Evolutionary conservation across 92 coral and sea anemone species (phyloP), one percentile per base, ranked within the genome.

Genomic region (Scolanthus callimorphus): DNA sequence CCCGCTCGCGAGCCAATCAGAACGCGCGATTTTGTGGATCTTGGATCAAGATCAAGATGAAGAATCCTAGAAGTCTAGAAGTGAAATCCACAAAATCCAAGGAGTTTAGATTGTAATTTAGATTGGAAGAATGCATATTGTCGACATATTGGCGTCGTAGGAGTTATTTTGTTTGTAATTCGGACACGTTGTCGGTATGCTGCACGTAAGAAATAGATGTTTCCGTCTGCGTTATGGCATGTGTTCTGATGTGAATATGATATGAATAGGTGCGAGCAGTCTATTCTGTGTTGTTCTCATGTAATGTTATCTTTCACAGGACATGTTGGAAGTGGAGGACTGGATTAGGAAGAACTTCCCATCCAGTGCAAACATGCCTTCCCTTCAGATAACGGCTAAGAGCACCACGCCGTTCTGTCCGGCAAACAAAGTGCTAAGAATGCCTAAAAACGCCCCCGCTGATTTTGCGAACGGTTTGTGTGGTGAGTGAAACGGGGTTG

Each of bases 401-500:
- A 56, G 59, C 17, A 72, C 90, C 20, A 57, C 79, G 17, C 79
- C 61, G 0, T 73, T 90, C 22, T 92, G 98, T 62, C 85, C 82
- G 23, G 64, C 48, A 12, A 85, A 89, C n/a, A 79, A 77, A 65
- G 84, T 81, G 11, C 22, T 80, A 62, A 59, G 57, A 31, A 68
- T 88, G 6, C 25, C 52, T 3, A 60, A 74, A 22, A 94, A 94
- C 27, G 67, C 59, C 28, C 83, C 67, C 39, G 65, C 96, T 38
- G 96, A 88, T 65, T 44, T 92, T 51, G 86, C 77, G 51, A 72
- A 96, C 39, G 67, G 96, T 3, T 50, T 69, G 19, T 92, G 98
- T 53, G 90, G 98, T 92, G 73, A 63, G 98, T 45, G 38, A 11
- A n/a, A n/a, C n/a, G n/a, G n/a, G n/a, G n/a, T n/a, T n/a, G n/a